phyloP scores from a whole-genome alignment of 2,888 invertebrate genomes.

The Euproctis similis region DNA sequence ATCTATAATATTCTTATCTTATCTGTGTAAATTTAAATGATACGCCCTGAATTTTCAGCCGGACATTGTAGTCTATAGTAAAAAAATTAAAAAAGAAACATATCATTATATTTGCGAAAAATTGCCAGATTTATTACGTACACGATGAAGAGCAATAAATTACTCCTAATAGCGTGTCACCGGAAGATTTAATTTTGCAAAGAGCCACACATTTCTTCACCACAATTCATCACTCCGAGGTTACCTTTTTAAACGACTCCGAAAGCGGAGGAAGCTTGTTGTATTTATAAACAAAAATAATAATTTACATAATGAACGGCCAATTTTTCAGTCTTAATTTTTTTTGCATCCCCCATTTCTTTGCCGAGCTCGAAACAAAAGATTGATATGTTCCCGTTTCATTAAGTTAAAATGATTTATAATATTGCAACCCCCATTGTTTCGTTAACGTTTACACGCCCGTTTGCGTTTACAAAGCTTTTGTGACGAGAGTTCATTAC shows the following conservation, averaged over 20 bases:
- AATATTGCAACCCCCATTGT: conserved; percentile 33
- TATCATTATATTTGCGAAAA: conserved; percentile 2
- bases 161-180: conserved; percentile 10
- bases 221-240: conserved; percentile 32
- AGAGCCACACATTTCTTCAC: conserved; percentile 25
- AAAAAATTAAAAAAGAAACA: too few relatives aligned
- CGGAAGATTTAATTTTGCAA: conserved; percentile 25
- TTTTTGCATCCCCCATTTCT: conserved; percentile 33
- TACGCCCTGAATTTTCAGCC: too few relatives aligned
- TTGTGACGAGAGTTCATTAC: conserved; percentile 21
- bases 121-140: conserved; percentile 3
- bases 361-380: conserved; percentile 56
- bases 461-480: conserved; percentile 15
- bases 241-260: conserved; percentile 34
- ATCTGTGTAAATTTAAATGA: too few relatives aligned
- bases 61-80: too few relatives aligned
- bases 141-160: conserved; percentile 19
- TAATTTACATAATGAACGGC: conserved; percentile 57
- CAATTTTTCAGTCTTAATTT: conserved; percentile 65
- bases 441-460: conserved; percentile 13
- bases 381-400: conserved; percentile 68
- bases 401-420: conserved; percentile 64
- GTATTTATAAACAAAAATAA: conserved; percentile 63
- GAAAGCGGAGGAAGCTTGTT: too few relatives aligned
- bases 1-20: too few relatives aligned